These are phyloP conservation scores for Pseudorhiza aurosa DNA, from an alignment of 30 jellyfish, hydroid and myxozoan genomes.

Conservation along the genomic window DNA sequence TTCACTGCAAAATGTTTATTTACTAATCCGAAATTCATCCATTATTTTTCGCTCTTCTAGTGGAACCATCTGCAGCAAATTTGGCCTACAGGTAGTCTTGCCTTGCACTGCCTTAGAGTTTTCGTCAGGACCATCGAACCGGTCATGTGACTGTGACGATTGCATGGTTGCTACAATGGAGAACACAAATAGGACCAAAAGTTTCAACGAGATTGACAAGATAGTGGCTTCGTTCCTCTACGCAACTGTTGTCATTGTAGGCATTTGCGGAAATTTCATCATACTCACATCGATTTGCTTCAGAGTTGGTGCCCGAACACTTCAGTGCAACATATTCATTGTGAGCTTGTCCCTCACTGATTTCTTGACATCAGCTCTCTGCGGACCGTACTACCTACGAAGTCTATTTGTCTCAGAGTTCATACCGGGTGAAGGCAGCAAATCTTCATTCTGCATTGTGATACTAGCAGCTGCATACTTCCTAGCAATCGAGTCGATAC, in stretches of 20 bases:
- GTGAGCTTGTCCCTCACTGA: slow-evolving; percentile 48
- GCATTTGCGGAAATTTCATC: slow-evolving; percentile 39
- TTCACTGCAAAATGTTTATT: too few species aligned
- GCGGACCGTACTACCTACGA: slow-evolving; percentile 66
- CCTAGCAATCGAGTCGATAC: slow-evolving; percentile 43
- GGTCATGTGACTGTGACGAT: too few species aligned
- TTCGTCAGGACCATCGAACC: too few species aligned
- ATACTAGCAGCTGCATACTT: slow-evolving; percentile 22
- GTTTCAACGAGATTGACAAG: slow-evolving; percentile 22
- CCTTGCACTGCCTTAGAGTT: too few species aligned
- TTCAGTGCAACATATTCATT: slow-evolving; percentile 41
- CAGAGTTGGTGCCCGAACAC: slow-evolving; percentile 35
- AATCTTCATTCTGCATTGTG: slow-evolving; percentile 20
- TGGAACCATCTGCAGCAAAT: too few species aligned
- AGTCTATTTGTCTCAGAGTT: slow-evolving; percentile 41
- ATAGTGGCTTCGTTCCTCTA: background rate
- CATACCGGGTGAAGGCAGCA: background rate
- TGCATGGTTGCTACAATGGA: background rate
- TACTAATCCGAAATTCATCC: too few species aligned
- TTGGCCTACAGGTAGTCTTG: too few species aligned
- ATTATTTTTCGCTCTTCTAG: too few species aligned
- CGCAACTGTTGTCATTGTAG: slow-evolving; percentile 1
- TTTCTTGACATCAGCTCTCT: slow-evolving; percentile 28
- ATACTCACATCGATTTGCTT: slow-evolving; percentile 38
- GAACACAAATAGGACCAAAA: background rate